phyloP scores from a whole-genome alignment of 2,797 vertebrate species.

The Sebastes itinus region DNA sequence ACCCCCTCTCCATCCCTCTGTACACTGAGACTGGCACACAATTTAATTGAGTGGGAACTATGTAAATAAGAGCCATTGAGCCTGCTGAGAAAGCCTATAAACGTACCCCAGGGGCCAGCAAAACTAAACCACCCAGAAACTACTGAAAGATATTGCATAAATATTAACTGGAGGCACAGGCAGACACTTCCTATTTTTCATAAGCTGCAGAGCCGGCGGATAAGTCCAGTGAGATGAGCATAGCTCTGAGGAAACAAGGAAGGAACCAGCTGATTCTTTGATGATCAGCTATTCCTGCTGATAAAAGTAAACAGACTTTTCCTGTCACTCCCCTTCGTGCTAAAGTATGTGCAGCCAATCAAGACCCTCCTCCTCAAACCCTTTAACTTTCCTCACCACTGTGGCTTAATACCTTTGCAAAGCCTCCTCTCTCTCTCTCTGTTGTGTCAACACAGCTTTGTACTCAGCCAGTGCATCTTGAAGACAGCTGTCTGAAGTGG shows the following conservation, averaged over 20 bases:
- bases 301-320: constrained; percentile 51
- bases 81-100: constrained; percentile 53
- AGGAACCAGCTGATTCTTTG: constrained; percentile 50
- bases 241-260: constrained; percentile 11
- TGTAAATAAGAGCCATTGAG: constrained; percentile 33
- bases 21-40: constrained; percentile 15
- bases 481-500: constrained; percentile 51
- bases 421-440: constrained; percentile 15
- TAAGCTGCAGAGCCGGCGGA: not conserved
- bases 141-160: not conserved
- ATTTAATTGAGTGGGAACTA: constrained; percentile 54
- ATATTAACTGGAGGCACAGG: constrained; percentile 15
- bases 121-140: constrained; percentile 43
- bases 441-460: constrained; percentile 52
- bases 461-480: constrained; percentile 9
- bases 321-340: constrained; percentile 19
- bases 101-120: constrained; percentile 13
- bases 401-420: constrained; percentile 15
- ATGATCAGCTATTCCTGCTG: constrained; percentile 38
- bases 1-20: not conserved
- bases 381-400: constrained; percentile 44
- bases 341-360: constrained; percentile 26
- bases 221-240: not conserved
- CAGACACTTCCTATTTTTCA: constrained; percentile 17
- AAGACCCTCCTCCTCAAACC: not conserved